Evolutionary conservation across 2,113 vertebrate genomes (phyloP), one percentile per base, ranked within the genome.

Genomic region (Hirundichthys speculiger): DNA sequence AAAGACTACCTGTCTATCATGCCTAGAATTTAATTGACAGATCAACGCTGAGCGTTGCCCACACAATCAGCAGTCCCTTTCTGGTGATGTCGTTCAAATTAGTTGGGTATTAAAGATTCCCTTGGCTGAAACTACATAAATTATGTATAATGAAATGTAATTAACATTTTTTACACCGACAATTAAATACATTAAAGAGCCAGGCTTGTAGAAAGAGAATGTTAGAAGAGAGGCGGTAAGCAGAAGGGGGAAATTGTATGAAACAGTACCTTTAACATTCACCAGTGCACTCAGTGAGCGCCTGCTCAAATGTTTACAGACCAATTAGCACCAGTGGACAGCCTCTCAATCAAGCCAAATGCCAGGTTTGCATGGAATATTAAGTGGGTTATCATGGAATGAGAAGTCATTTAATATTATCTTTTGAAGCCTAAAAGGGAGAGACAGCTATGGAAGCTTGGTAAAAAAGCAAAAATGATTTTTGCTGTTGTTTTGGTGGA

Each of bases 61-160:
- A 83, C 83, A 85, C 80, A 84, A 86, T 86, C 78, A 79, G 64
- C 64, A 76, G 69, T 80, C 72, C 64, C 68, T 64, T 69, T 65
- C 79, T 57, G 10, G 43, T 70, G 81, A 85, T 80, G 79, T 67
- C 73, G 85, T 81, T 90, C 78, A 90, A 80, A 89, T 90, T 76
- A 90, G 77, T 49, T 58, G 59, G 55, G 72, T 86, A 91, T 90
- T 90, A 90, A 88, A 86, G 73, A 84, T 86, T 83, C 79, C 82
- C 82, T 89, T 72, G 16, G 48, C 80, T 87, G 79, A 92, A 92
- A 88, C 88, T 62, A 80, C 72, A 84, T 86, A 86, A 89, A 87
- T 85, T 83, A 88, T 73, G 82, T 81, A 82, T 88, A 89, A 92
- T 91, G 86, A 87, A 91, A 91, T 83, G 78, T 85, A 92, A 92